Evolutionary conservation across 2,888 invertebrate genomes (phyloP), one percentile per base, ranked within the genome.

Genomic region (Spatulosminthurus flaviceps): DNA sequence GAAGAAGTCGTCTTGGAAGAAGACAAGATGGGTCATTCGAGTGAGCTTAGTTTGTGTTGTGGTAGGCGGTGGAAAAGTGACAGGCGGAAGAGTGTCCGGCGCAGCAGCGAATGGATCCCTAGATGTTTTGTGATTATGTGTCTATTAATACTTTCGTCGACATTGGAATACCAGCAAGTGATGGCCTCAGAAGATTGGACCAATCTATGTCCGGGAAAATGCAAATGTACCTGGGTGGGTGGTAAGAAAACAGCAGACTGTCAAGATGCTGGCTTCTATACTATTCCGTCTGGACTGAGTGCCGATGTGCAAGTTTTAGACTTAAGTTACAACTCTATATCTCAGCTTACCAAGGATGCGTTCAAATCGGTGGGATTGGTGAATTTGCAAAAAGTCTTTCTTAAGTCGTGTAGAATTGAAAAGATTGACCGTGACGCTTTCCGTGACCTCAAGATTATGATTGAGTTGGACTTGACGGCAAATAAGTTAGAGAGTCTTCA

Each of bases 181-280:
- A 24, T 42, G 42, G 76, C 76, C 43, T 77, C 81, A 11, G 81
- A 81, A 34, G 83, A 83, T 60, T 83, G 82, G 82, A 71, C 82
- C 41, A 61, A 66, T 21, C 76, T 94, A 94, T 88, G 95, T 88
- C 94, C 95, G 86, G 90, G 92, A 84, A 92, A 93, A 86, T 96
- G 96, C 88, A 92, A 92, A 86, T 96, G 96, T 90, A 95, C 95
- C 89, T 96, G 96, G 96, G 93, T 93, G 66, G 34, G 74, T 21
- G 95, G 95, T 82, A 96, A 96, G 89, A 95, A 94, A 88, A 94
- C 94, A 66, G 96, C 95, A 78, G 90, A 93, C 80, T 96, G 96
- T 89, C 92, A 92, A 82, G 92, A 94, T 86, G 92, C 93, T 84
- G 93, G 93, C 85, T 91, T 95, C 84, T 93, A 93, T 84, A 91